Evolutionary conservation across 2,888 invertebrate genomes (phyloP), one percentile per base, ranked within the genome.

Genomic region (Tricholauxania praeusta): DNA sequence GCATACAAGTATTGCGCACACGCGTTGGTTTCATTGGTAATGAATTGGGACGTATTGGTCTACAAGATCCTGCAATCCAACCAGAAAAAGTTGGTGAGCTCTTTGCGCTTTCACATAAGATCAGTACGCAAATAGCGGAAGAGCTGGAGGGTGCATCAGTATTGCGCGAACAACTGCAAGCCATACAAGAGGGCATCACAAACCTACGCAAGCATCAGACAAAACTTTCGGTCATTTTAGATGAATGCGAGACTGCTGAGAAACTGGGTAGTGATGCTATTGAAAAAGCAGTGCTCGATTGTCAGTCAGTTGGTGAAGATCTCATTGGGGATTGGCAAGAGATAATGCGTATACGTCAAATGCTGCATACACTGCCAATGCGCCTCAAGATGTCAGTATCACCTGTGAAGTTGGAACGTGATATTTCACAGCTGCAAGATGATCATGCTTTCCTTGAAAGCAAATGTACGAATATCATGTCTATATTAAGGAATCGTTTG

Each of bases 11-110:
- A 1, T 90, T 94, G 86, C 92, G 91, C 52, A 90, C 91, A 4
- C 90, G 94, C 15, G 91, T 94, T n/a, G 92, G 92, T 71, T 90
- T 92, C 65, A 94, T 95, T 76, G 93, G 94, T 81, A 93, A 94
- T 81, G 94, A 95, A 84, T 88, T 95, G 28, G 93, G 94, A 0
- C 90, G 93, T 73, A 87, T 94, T 60, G 94, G 94, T 52, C 88
- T 95, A 55, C 87, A 94, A 7, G 93, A 93, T 1, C 92, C 93
- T 0, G 78, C 84, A 7, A 74, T 82, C 7, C 94, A 95, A 82
- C 93, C 94, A 0, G 95, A 95, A 80, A 92, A 92, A 78, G 91
- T 95, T 19, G 93, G 94, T 0, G 89, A 91, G 75, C 86, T 95
- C 0, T 87, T 95, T 22, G 90, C 91, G 0, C 89, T 92, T 51